Base-by-base conservation (phyloP, 2,888 invertebrate genomes). In the Salticus scenicus region DNA sequence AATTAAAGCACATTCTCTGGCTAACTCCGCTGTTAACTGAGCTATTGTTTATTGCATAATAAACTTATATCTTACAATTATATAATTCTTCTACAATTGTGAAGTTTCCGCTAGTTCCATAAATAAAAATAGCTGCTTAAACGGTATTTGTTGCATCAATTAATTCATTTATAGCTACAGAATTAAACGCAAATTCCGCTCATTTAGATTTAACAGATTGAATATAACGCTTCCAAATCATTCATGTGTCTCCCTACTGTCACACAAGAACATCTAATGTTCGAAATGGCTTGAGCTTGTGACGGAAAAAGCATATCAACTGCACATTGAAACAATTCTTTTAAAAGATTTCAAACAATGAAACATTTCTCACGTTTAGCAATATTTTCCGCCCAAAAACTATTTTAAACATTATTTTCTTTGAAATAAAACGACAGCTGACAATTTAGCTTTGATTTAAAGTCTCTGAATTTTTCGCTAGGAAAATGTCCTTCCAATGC, bases 241-340 rank as follows among this genome's bases (percentile, higher is more conserved):
- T 47, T 20, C 47, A 47, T 20, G 27, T 20, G n/a, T 67, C 67
- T 67, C 4, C 30, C 67, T 12, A 67, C n/a, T 30, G 31, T 67
- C 67, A 67, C 67, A 33, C 67, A 28, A 31, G 31, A 67, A 28
- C 27, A 33, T 28, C 67, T 67, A 67, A 67, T 67, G n/a, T 67
- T 67, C 17, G 67, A 67, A 30, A 67, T 31, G 20, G 24, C 31
- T 31, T 67, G 33, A 30, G 30, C 33, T 20, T 30, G 67, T 31
- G 67, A 67, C 31, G 30, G n/a, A 14, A 14, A 67, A n/a, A 67
- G 33, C n/a, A 67, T 20, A 31, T 67, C 30, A 4, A 14, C 67
- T 31, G 33, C 67, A 67, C 31, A 27, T 10, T 67, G 1, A 31
- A 30, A 17, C 5, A 28, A 67, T 33, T 33, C 67, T 30, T 67